These are phyloP conservation scores for Hyalella azteca DNA, from an alignment of 2,888 invertebrate genomes.

Conservation along the genomic window DNA sequence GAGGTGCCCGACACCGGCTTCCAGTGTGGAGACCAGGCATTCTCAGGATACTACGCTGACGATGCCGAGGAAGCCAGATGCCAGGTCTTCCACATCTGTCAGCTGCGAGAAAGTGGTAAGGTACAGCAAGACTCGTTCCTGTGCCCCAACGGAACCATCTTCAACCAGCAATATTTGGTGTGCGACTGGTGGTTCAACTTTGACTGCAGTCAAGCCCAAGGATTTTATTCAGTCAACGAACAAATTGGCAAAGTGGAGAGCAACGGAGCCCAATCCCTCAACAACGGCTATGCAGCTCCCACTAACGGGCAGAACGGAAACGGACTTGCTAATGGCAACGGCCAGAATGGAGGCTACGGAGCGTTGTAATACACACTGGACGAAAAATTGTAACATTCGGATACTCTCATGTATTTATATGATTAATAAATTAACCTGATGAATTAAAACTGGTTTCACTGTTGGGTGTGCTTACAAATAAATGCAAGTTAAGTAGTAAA, in stretches of 20 bases:
- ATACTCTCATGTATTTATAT: too few relatives aligned
- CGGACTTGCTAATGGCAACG: slow-evolving; percentile 35
- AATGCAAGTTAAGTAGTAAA: too few relatives aligned
- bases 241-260: slow-evolving; percentile 61
- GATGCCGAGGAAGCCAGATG: slow-evolving; percentile 37
- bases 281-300: slow-evolving; percentile 25
- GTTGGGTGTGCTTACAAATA: too few relatives aligned
- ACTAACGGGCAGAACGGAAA: slow-evolving; percentile 10
- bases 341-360: slow-evolving; percentile 3
- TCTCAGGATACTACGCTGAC: slow-evolving; percentile 46
- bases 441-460: too few relatives aligned
- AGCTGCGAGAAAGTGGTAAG: slow-evolving; percentile 29
- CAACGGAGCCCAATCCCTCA: not conserved
- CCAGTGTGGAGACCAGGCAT: slow-evolving; percentile 18
- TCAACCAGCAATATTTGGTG: slow-evolving; percentile 72
- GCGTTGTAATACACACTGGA: too few relatives aligned
- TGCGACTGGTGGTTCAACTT: slow-evolving; percentile 76
- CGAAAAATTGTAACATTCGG: too few relatives aligned
- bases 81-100: slow-evolving; percentile 49
- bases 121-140: slow-evolving; percentile 66
- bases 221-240: slow-evolving; percentile 64
- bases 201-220: slow-evolving; percentile 67
- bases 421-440: too few relatives aligned
- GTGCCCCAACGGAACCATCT: slow-evolving; percentile 74
- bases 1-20: slow-evolving; percentile 45